Conservation (phyloP, 2,888 invertebrate genomes). For the Rosalia funebris region DNA sequence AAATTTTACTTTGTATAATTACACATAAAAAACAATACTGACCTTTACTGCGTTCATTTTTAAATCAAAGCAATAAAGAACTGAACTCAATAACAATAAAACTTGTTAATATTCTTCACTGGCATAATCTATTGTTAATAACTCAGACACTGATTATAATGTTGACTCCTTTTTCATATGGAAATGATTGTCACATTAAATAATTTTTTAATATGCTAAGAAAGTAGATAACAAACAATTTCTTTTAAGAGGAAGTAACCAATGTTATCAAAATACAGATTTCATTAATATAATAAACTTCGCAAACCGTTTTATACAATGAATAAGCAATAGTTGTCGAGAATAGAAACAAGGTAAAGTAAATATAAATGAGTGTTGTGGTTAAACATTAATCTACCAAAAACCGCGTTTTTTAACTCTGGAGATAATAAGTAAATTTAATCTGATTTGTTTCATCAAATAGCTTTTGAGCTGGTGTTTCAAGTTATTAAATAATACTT, state of each 20-base stretch:
- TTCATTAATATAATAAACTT: not conserved
- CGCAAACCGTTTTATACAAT: not conserved
- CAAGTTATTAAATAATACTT: too few species aligned
- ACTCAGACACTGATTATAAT: conserved; percentile 2
- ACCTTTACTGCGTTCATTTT: conserved; percentile 28
- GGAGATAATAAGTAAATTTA: too few species aligned
- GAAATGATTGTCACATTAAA: conserved; percentile 2
- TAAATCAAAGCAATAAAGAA: conserved; percentile 2
- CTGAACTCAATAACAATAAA: conserved; percentile 12
- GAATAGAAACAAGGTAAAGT: too few species aligned
- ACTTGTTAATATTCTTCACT: conserved; percentile 8
- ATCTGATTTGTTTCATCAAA: too few species aligned
- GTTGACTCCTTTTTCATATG: conserved; percentile 16
- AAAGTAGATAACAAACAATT: conserved; percentile 2
- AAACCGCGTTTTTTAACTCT: too few species aligned
- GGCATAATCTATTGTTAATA: conserved; percentile 10
- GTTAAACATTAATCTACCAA: too few species aligned
- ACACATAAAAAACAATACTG: conserved; percentile 12
- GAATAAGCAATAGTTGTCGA: not conserved
- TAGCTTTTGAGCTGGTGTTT: too few species aligned
- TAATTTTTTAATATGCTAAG: not conserved
- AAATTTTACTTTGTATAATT: too few species aligned
- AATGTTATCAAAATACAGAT: not conserved
- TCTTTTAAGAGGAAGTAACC: conserved; percentile 2
- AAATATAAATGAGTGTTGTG: too few species aligned